phyloP scores from a whole-genome alignment of 2,113 vertebrate species.

The Galbula dea region DNA sequence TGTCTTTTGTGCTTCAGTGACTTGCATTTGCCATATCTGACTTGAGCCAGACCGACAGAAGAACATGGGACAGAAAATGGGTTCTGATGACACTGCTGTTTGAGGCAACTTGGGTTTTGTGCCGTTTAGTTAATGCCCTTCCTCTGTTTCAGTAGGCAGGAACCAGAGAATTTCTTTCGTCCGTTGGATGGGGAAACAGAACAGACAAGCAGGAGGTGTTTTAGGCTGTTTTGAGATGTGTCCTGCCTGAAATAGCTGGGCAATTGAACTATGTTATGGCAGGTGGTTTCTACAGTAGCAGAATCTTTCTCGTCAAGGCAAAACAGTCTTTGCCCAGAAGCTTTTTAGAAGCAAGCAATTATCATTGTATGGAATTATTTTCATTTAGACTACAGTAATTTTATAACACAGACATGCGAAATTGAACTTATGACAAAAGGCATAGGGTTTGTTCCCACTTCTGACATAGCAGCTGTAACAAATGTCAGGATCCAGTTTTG shows the following conservation, averaged over 20 bases:
- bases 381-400: not conserved
- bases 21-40: not conserved
- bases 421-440: conserved; percentile 2
- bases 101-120: not conserved
- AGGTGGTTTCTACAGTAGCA: not conserved
- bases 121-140: not conserved
- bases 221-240: not conserved
- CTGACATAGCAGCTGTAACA: not conserved
- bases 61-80: not conserved
- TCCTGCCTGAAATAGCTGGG: not conserved
- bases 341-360: not conserved
- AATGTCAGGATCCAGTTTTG: not conserved
- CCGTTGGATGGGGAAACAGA: not conserved
- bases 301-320: not conserved
- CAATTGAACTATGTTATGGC: not conserved
- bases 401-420: not conserved
- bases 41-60: not conserved
- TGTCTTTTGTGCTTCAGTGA: not conserved
- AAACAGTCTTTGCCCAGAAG: not conserved
- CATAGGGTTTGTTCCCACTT: not conserved
- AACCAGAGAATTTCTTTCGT: not conserved
- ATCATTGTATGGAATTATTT: not conserved
- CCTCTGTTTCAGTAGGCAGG: not conserved
- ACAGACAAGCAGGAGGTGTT: not conserved
- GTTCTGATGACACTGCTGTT: not conserved